phyloP scores from a whole-genome alignment of 2,797 vertebrate species.

The Poeciliopsis paucimaculata region DNA sequence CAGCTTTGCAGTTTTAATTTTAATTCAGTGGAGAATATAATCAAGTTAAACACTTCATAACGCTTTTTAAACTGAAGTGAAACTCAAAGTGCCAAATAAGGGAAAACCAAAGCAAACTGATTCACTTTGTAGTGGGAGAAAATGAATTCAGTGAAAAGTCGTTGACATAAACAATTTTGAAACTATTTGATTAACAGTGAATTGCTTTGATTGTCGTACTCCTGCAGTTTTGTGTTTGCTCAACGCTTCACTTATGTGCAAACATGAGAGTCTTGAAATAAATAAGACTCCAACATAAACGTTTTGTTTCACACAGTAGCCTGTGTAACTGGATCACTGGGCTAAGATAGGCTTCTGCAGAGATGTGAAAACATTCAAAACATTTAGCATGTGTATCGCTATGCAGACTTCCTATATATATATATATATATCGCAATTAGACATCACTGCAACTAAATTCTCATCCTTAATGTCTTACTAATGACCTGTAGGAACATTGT shows the following conservation, averaged over 20 bases:
- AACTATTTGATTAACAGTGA: background rate
- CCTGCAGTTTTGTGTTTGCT: background rate
- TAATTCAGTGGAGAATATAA: background rate
- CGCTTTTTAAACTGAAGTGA: background rate
- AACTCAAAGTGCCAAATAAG: background rate
- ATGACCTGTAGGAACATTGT: background rate
- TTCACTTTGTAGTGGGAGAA: background rate
- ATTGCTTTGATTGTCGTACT: too few species aligned
- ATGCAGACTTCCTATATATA: background rate
- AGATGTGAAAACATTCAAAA: background rate
- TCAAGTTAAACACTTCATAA: background rate
- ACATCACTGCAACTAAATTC: background rate
- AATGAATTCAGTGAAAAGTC: background rate
- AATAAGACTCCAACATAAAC: background rate
- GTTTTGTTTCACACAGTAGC: background rate
- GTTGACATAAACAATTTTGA: background rate
- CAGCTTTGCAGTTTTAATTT: background rate
- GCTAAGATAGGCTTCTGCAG: background rate
- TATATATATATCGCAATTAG: background rate
- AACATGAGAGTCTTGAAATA: background rate
- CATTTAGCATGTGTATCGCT: background rate
- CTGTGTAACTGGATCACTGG: background rate
- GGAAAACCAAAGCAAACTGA: background rate
- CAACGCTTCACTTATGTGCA: background rate
- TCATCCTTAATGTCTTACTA: background rate